A percentile compares a stretch with the other conserved stretches of the same genome.
These are phyloP conservation scores for Chelonoidis abingdonii DNA, from an alignment of 2,113 vertebrate species.

Conservation along the genomic window DNA sequence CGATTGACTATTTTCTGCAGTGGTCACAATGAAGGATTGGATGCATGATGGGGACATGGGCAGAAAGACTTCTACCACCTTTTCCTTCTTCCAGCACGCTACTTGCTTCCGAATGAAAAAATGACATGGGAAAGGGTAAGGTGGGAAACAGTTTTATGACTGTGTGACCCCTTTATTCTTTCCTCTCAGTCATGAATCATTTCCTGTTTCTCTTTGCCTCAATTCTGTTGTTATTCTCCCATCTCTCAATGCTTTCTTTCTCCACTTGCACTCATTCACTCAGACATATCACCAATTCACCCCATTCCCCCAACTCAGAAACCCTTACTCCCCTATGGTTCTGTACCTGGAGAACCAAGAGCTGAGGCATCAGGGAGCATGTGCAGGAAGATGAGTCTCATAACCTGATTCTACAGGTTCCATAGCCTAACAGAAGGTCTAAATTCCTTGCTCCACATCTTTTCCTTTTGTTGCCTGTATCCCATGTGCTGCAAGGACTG, in stretches of 20 bases:
- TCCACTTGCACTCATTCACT: neutral
- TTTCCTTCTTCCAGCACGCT: neutral
- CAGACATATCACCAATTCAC: accelerated
- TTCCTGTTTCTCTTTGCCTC: neutral
- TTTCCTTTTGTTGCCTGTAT: neutral
- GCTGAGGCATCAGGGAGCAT: neutral
- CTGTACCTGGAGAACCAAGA: neutral
- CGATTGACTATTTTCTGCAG: neutral
- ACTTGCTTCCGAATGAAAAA: neutral
- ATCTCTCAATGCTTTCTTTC: neutral
- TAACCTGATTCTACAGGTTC: neutral
- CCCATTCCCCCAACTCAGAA: neutral
- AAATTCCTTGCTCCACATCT: neutral
- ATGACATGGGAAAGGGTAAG: neutral
- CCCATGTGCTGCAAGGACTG: neutral
- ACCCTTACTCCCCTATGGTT: accelerated
- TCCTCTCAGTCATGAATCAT: accelerated
- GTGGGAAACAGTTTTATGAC: neutral
- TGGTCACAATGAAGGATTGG: neutral
- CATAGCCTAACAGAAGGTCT: neutral
- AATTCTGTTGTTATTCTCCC: neutral
- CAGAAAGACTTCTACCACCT: neutral
- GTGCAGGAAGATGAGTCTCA: neutral
- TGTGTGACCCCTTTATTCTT: neutral
- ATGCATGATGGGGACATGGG: neutral